These are phyloP conservation scores for Mus spretus DNA, from an alignment of 2,797 vertebrate species.

Conservation along the genomic window DNA sequence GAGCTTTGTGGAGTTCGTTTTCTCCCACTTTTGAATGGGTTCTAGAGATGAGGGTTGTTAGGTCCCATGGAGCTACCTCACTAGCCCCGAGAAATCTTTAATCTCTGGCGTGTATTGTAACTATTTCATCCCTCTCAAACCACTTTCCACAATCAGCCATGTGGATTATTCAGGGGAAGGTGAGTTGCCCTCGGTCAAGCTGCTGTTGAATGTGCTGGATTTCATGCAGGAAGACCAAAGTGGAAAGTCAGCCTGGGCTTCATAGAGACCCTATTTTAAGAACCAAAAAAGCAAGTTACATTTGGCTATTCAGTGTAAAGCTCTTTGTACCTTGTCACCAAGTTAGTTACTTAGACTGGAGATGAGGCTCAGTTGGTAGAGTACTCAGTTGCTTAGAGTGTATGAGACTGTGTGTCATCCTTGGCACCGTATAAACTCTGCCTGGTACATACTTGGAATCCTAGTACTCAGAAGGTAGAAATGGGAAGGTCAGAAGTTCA, in stretches of 20 bases:
- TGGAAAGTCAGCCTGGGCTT: neutral
- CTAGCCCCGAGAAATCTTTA: neutral
- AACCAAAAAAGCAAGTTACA: neutral
- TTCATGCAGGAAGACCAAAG: neutral
- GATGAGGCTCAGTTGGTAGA: neutral
- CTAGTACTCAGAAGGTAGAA: neutral
- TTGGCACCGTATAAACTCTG: neutral
- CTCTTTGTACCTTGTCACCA: neutral
- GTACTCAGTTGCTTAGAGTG: neutral
- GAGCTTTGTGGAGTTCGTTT: neutral
- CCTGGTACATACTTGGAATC: neutral
- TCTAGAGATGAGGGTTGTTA: neutral
- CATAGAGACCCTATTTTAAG: neutral
- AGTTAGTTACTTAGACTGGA: neutral
- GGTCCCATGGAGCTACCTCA: neutral
- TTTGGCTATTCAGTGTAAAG: constrained; percentile 47
- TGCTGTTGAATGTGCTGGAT: neutral
- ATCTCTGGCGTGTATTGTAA: neutral
- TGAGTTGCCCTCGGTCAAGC: neutral
- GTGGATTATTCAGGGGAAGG: constrained; percentile 5
- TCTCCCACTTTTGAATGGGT: neutral
- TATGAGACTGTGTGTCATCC: neutral
- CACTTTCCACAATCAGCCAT: neutral
- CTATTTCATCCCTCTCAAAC: neutral
- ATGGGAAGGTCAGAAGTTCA: neutral